Conservation (phyloP, 2,888 invertebrate genomes). For the Frankliniella intonsa region DNA sequence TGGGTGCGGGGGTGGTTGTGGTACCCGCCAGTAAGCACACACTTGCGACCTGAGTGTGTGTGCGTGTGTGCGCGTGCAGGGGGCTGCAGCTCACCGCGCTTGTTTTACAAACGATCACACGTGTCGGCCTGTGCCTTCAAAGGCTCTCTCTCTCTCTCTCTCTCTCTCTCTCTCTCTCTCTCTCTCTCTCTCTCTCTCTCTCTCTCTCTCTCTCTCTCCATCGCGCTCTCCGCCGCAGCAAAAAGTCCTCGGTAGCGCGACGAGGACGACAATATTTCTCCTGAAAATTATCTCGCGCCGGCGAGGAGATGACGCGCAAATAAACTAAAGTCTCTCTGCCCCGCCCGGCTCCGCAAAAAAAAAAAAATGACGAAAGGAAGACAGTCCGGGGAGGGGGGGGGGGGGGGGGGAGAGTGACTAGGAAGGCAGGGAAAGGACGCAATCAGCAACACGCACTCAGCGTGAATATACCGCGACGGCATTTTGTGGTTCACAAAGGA, state of each 20-base stretch:
- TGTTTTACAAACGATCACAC: not conserved
- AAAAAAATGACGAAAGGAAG: not conserved
- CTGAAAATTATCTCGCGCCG: conserved; percentile 9
- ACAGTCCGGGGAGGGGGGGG: not conserved
- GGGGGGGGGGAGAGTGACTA: not conserved
- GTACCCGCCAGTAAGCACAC: no score
- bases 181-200: no score
- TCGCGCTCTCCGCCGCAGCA: no score
- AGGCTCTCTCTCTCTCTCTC: no score
- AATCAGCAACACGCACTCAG: no score
- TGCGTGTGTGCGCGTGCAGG: not conserved
- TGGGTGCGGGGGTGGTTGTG: no score
- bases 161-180: no score
- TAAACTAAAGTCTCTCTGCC: not conserved
- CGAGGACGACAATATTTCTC: conserved; percentile 4
- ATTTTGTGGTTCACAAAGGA: no score
- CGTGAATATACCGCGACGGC: no score
- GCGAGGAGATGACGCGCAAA: conserved; percentile 10
- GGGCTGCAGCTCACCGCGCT: not conserved
- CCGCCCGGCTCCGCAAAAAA: not conserved
- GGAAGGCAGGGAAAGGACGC: no score
- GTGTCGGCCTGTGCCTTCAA: not conserved
- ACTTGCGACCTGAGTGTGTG: no score
- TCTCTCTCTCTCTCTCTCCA: no score
- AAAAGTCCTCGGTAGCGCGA: not conserved